Evolutionary conservation across 2,888 invertebrate species (phyloP), one percentile per base, ranked within the genome.

Genomic region (Netelia melanura): DNA sequence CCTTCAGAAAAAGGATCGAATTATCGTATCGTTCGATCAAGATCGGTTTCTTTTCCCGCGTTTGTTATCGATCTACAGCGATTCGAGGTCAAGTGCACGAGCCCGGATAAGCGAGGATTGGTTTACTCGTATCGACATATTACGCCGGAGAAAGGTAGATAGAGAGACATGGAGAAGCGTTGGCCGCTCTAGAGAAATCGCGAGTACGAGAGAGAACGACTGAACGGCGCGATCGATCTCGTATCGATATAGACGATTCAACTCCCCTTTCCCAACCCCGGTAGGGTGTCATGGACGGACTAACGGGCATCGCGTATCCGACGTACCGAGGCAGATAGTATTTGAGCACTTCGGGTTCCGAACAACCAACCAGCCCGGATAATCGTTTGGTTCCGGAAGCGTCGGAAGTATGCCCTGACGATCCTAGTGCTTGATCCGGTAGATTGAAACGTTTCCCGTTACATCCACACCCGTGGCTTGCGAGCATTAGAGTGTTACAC

Each of bases 401-500:
- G 81, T 85, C 84, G 84, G 84, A 85, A 85, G 84, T 85, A 56
- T 78, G 81, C 84, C 75, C 75, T 65, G 64, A 65, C 87, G 64
- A 67, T 43, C n/a, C 79, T 81, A 84, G 87, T 87, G 86, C 88
- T 90, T 88, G 89, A 89, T 89, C 86, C 86, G 71, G 56, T 82
- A 87, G 86, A 89, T 90, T 86, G 89, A 89, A 90, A 86, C 81
- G 84, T 88, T 89, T 85, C 81, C 77, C 85, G 87, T 74, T 72
- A 65, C 78, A 77, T 68, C 68, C 75, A 62, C 85, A 79, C 64
- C 52, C 71, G 38, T 10, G 81, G 38, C 70, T 56, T 80, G 11
- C 38, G 21, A 21, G 54, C 56, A 74, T 68, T 44, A 70, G 64
- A 70, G 75, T 70, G 75, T 65, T 85, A 70, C 78, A 14, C 78